Evolutionary conservation across 2,113 vertebrate species (phyloP).

Genomic region (Alces alces): DNA sequence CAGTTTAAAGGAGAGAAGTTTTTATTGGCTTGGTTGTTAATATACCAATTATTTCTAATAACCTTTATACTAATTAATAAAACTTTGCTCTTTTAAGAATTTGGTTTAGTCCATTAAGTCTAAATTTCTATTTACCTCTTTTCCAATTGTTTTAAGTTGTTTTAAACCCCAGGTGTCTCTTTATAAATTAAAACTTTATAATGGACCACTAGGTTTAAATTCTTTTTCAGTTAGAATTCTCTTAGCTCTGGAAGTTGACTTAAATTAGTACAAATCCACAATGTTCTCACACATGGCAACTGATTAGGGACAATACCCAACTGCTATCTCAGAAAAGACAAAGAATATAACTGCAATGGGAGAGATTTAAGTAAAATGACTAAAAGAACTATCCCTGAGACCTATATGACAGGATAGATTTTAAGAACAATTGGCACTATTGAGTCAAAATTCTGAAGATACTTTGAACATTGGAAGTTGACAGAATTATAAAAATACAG

Average conservation of each 20-base stretch:
- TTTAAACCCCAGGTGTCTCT: not conserved
- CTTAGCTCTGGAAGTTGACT: not conserved
- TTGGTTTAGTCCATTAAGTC: not conserved
- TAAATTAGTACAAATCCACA: not conserved
- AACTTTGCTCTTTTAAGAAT: not conserved
- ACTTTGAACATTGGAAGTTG: not conserved
- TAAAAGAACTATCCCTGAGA: not conserved
- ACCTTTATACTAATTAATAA: not conserved
- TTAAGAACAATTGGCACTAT: not conserved
- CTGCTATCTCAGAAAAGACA: not conserved
- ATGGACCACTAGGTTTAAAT: not conserved
- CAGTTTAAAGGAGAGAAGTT: not conserved
- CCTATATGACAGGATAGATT: not conserved
- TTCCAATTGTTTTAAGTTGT: not conserved
- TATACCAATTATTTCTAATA: not conserved
- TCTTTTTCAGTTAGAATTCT: not conserved
- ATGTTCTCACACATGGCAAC: not conserved
- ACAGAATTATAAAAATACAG: not conserved
- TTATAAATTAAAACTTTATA: constrained; percentile 48
- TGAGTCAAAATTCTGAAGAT: not conserved
- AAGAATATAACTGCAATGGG: not conserved
- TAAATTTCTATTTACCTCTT: constrained; percentile 2
- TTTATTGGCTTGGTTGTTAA: not conserved
- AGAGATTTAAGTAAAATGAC: not conserved
- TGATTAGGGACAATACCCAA: not conserved